Conservation (phyloP, 64 coral and sea anemone species). For the Actinia equina region DNA sequence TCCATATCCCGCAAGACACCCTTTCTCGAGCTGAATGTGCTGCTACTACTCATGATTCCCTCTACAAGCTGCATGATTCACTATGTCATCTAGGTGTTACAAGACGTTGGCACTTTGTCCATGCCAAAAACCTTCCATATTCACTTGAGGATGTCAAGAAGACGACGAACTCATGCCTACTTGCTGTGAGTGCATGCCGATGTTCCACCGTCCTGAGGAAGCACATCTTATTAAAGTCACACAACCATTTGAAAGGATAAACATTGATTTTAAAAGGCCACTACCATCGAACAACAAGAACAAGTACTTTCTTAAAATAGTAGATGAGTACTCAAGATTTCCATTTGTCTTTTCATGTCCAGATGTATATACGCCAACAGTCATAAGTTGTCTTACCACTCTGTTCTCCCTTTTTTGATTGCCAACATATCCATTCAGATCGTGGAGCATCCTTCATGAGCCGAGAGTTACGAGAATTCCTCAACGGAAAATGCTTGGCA, state of each 20-base stretch:
- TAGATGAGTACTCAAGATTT: slow-evolving; percentile 63
- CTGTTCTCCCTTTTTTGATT: slow-evolving; percentile 60
- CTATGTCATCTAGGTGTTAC: slow-evolving; percentile 49
- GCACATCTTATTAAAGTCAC: slow-evolving; percentile 61
- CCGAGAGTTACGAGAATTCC: slow-evolving; percentile 29
- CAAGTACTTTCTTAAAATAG: slow-evolving; percentile 53
- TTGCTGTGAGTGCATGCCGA: slow-evolving; percentile 54
- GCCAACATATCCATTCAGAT: slow-evolving; percentile 65
- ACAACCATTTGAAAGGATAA: slow-evolving; percentile 64
- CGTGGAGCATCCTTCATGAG: slow-evolving; percentile 51
- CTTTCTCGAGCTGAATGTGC: slow-evolving; percentile 45
- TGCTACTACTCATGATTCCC: background rate
- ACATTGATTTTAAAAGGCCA: slow-evolving; percentile 68
- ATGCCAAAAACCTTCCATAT: slow-evolving; percentile 56
- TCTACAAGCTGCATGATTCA: slow-evolving; percentile 37
- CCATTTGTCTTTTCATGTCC: slow-evolving; percentile 57
- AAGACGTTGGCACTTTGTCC: slow-evolving; percentile 35
- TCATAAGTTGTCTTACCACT: slow-evolving; percentile 51
- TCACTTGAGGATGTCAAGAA: slow-evolving; percentile 42
- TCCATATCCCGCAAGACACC: slow-evolving; percentile 29
- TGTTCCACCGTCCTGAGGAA: slow-evolving; percentile 51
- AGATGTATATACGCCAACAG: slow-evolving; percentile 43
- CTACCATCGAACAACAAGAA: slow-evolving; percentile 41
- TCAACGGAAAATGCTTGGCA: slow-evolving; percentile 23
- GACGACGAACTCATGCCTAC: slow-evolving; percentile 27